Evolutionary conservation across 1,140 invertebrate species (phyloP).

Genomic region (Pygmarrhopalites habei): DNA sequence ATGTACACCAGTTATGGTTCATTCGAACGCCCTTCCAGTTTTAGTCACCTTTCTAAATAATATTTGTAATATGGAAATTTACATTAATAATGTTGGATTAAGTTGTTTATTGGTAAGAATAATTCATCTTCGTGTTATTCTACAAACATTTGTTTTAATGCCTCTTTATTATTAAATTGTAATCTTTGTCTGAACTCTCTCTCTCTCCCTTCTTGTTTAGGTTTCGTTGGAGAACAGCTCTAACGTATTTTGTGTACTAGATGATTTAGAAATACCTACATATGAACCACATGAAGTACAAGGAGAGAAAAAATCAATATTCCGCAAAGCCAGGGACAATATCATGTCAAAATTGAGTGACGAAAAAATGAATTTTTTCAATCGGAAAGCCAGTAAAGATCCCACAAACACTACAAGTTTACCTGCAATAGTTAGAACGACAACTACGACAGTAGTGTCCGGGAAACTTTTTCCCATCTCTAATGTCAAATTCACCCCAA

Average conservation of each 20-base stretch:
- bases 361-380: slow-evolving; percentile 35
- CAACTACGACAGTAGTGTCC: not conserved
- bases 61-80: slow-evolving; percentile 30
- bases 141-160: too few species aligned
- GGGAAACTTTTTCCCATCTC: slow-evolving; percentile 11
- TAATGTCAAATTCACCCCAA: slow-evolving; percentile 29
- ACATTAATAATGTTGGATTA: slow-evolving; percentile 25
- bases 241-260: slow-evolving; percentile 33
- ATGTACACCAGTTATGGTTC: slow-evolving; percentile 13
- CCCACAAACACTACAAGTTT: not conserved
- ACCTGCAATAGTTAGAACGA: not conserved
- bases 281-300: slow-evolving; percentile 16
- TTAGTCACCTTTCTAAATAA: slow-evolving; percentile 29
- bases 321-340: slow-evolving; percentile 38
- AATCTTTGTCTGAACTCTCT: not conserved
- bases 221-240: slow-evolving; percentile 36
- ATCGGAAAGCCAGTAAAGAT: slow-evolving; percentile 24
- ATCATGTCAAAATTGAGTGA: slow-evolving; percentile 34
- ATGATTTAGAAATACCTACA: slow-evolving; percentile 32
- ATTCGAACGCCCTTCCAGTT: slow-evolving; percentile 22
- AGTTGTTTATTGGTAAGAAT: slow-evolving; percentile 31
- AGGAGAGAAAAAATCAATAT: slow-evolving; percentile 38
- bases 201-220: slow-evolving; percentile 12
- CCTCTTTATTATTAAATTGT: too few species aligned
- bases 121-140: slow-evolving; percentile 1